A percentile compares a stretch with the other conserved stretches of the same genome.
These are phyloP conservation scores for Piliocolobus tephrosceles DNA, from an alignment of 2,113 vertebrate genomes.

Conservation along the genomic window DNA sequence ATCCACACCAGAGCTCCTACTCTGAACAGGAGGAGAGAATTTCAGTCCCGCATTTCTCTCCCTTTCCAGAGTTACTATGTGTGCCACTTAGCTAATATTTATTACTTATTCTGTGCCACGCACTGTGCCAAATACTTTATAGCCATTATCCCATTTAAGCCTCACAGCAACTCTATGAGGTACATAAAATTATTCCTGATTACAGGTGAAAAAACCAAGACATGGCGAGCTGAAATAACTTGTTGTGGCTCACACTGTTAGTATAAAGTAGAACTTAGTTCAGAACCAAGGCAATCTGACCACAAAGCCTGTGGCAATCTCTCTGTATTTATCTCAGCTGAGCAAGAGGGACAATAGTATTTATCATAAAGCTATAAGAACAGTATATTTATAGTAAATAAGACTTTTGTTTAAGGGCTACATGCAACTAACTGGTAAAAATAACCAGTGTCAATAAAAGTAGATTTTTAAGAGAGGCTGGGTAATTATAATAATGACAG, in stretches of 20 bases:
- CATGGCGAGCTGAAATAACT: background rate
- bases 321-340: background rate
- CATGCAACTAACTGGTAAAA: background rate
- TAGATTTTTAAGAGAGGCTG: background rate
- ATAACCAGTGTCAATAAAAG: slow-evolving; percentile 9
- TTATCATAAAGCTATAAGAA: background rate
- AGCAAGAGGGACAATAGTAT: background rate
- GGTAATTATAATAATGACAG: background rate
- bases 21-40: background rate
- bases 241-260: background rate
- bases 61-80: background rate
- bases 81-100: background rate
- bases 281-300: background rate
- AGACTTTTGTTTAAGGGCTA: background rate
- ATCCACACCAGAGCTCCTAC: background rate
- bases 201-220: background rate
- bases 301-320: background rate
- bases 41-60: background rate
- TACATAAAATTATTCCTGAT: background rate
- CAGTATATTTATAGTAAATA: background rate
- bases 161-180: background rate
- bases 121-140: background rate
- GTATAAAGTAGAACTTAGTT: background rate
- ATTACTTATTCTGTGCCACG: background rate
- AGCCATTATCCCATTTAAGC: background rate